A percentile compares a stretch with the other conserved stretches of the same genome.
Evolutionary conservation across 2,797 vertebrate genomes (phyloP).

Genomic region (Phalloptychus januarius): DNA sequence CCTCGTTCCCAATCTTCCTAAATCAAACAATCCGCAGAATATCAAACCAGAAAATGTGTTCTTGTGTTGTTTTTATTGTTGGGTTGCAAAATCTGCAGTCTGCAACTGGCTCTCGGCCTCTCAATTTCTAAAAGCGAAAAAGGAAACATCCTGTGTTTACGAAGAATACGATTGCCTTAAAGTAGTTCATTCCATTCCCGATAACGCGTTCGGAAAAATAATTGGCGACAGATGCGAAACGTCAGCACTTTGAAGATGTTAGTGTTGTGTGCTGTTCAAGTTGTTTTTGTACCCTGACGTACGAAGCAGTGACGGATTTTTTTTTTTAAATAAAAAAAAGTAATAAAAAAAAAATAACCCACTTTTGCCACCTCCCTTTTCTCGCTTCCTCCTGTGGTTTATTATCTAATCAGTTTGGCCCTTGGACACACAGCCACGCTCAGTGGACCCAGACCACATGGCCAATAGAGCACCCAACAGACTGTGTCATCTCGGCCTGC

Average conservation of each 20-base stretch:
- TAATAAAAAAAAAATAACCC: neutral
- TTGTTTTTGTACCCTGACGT: conserved; percentile 30
- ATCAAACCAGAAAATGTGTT: conserved; percentile 64
- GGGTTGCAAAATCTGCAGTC: conserved; percentile 67
- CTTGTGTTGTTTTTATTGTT: conserved; percentile 70
- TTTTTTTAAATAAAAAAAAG: conserved; percentile 3
- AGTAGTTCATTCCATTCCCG: conserved; percentile 55
- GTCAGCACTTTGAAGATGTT: conserved; percentile 48
- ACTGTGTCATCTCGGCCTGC: conserved; percentile 82
- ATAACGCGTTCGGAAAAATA: conserved; percentile 44
- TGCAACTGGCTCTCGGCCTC: conserved; percentile 32
- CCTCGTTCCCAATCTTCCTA: conserved; percentile 61
- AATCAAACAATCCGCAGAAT: conserved; percentile 64
- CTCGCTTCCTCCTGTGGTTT: conserved; percentile 67
- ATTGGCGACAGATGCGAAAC: conserved; percentile 36
- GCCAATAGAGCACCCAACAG: conserved; percentile 84
- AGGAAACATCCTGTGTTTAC: conserved; percentile 72
- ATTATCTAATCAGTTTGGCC: conserved; percentile 78
- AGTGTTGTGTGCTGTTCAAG: conserved; percentile 49
- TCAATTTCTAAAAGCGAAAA: conserved; percentile 57
- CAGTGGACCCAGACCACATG: conserved; percentile 82
- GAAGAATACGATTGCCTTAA: conserved; percentile 51
- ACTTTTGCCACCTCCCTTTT: conserved; percentile 30
- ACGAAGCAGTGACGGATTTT: conserved; percentile 27
- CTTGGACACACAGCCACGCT: conserved; percentile 75